Evolutionary conservation across 1,140 invertebrate species (phyloP), one percentile per base, ranked within the genome.

Genomic region (Plectus sambesii): DNA sequence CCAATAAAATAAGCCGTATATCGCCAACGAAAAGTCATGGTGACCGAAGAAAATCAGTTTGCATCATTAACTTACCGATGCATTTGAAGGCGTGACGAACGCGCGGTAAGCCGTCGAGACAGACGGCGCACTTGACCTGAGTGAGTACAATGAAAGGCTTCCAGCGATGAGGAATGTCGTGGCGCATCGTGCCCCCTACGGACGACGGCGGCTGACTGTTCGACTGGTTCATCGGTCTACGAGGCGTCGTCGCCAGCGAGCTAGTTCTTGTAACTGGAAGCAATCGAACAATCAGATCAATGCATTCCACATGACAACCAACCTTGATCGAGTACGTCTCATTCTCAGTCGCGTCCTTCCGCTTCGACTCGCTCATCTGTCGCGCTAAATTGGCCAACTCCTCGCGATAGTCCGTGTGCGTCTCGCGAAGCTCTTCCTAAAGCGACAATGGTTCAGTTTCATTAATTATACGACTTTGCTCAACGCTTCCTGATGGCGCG

Each of bases 131-230:
- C 27, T 51, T 51, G 4, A 39, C 24, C 8, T 27, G 39, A 29
- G 48, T 36, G 2, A 51, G 33, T 5, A 36, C 24, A 3, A 48
- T 12, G 23, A 47, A 29, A 2, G 40, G 44, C 8, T 51, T 51
- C 49, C 49, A 51, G 20, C 42, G 33, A 29, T 51, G 49, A 22
- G 49, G 49, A 47, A 51, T 51, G 12, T 51, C 49, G 22, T 51
- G 49, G 5, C 49, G 22, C 49, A 51, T 51, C n/a, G 45, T 51
- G 30, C 44, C 49, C 2, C 15, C 15, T 4, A 12, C 6, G 12
- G 22, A 15, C n/a, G 36, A 15, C 42, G 2, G 35, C 46, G 12
- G 46, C 30, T 47, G 26, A 38, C 37, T 23, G 45, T 19, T 46
- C 26, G 2, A 24, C 22, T 9, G 19, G 19, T 40, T 29, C 37